Base-by-base conservation (phyloP, 2,797 vertebrate genomes). In the Acanthopagrus latus region DNA sequence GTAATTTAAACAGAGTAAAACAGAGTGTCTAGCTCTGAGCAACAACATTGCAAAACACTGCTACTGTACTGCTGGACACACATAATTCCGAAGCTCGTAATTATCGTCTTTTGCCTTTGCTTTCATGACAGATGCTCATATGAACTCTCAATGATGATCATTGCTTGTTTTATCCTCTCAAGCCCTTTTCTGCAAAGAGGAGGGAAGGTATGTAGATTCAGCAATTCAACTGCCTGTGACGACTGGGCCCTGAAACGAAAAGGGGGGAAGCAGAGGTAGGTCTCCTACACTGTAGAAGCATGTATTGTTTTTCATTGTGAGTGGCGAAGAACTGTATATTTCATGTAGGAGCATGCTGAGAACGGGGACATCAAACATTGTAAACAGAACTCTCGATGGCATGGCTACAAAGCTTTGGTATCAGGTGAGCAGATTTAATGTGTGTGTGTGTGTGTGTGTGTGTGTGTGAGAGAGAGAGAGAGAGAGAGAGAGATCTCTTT, bases 351-450 rank as follows among this genome's bases (percentile, higher is more conserved):
- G 51, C 62, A 21, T 44, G 74, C 68, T 66, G 74, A 81, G 69
- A 75, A 63, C 69, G 21, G 71, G 64, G 76, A 84, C 78, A 85
- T 89, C 83, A 91, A 71, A 76, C 44, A 41, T 54, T 65, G 48
- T 68, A n/a, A 82, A 71, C 46, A 16, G 20, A 83, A 60, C 74
- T 71, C 29, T 62, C 44, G 75, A 48, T 46, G 78, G 76, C 72
- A 73, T 25, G 68, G 60, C 62, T 74, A 64, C 20, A 73, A 80
- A 82, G 67, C 11, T 64, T 64, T 69, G 10, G 46, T 18, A 81
- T 78, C 25, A 13, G 33, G 27, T 47, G 29, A 70, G 16, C 21
- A 23, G 65, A 47, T 66, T 72, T 56, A 43, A 33, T 67, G 12
- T 64, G 14, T 55, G 47, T 52, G 23, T 20, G 18, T 62, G 62